Evolutionary conservation across 2,888 invertebrate species (phyloP).

Genomic region (Siphlonurus alternatus): DNA sequence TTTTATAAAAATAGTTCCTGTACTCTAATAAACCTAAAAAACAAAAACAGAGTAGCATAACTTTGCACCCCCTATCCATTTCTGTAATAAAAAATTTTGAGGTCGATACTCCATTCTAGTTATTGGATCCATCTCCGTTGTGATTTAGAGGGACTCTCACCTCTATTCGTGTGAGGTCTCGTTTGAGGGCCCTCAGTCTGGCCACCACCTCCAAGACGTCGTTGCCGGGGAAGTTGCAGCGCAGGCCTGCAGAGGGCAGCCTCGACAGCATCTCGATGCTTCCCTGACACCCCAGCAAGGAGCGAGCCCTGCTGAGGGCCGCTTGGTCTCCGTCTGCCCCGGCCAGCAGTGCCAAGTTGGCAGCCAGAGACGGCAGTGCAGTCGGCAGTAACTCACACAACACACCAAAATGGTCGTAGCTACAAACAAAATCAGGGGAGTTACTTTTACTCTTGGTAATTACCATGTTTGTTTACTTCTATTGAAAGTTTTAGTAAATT

Average conservation of each 20-base stretch:
- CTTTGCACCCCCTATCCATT: too few relatives aligned
- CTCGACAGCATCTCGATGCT: neutral
- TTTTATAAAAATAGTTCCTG: too few relatives aligned
- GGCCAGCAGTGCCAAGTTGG: slow-evolving; percentile 19
- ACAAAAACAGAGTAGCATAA: too few relatives aligned
- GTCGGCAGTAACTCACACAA: slow-evolving; percentile 27
- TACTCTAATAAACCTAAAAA: too few relatives aligned
- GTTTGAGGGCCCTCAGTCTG: slow-evolving; percentile 6
- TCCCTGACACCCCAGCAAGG: neutral
- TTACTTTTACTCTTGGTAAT: too few relatives aligned
- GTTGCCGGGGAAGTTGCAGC: slow-evolving; percentile 7
- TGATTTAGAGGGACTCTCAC: too few relatives aligned
- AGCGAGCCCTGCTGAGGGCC: neutral
- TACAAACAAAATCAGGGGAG: too few relatives aligned
- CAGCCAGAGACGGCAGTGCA: slow-evolving; percentile 24
- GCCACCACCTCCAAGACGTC: slow-evolving; percentile 5
- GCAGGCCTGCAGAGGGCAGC: neutral
- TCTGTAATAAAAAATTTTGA: too few relatives aligned
- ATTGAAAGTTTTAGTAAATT: too few relatives aligned
- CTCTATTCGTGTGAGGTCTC: slow-evolving; percentile 1
- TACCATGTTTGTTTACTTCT: too few relatives aligned
- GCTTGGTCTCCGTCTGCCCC: neutral
- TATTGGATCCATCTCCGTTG: neutral
- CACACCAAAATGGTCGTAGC: slow-evolving; percentile 26
- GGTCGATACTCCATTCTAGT: too few relatives aligned